phyloP scores from a whole-genome alignment of 2,113 vertebrate genomes.

The Ochotona curzoniae region DNA sequence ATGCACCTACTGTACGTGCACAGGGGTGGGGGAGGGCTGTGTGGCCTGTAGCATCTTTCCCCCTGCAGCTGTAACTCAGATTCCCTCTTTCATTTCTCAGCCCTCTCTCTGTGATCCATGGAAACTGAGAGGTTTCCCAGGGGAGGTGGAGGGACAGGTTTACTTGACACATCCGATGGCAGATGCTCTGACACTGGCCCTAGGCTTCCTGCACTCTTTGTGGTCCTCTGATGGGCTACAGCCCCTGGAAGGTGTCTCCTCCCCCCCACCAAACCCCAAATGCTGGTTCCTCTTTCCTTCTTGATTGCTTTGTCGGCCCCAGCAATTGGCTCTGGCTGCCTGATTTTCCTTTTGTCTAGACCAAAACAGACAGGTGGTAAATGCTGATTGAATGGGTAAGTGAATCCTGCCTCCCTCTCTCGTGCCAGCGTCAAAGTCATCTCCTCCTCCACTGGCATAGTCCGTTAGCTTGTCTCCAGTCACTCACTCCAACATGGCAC shows the following conservation, averaged over 20 bases:
- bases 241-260: neutral
- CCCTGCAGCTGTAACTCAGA: slow-evolving; percentile 56
- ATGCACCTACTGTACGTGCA: slow-evolving; percentile 16
- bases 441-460: neutral
- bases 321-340: neutral
- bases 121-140: slow-evolving; percentile 57
- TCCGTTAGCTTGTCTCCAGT: slow-evolving; percentile 30
- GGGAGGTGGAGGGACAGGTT: neutral
- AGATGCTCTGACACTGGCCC: slow-evolving; percentile 11
- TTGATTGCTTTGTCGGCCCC: neutral
- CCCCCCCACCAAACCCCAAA: neutral
- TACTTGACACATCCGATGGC: neutral
- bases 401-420: slow-evolving; percentile 26
- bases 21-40: neutral
- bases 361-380: slow-evolving; percentile 40
- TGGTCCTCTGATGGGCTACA: neutral
- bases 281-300: neutral
- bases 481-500: neutral
- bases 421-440: slow-evolving; percentile 22
- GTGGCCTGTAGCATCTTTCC: neutral
- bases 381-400: slow-evolving; percentile 26
- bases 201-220: slow-evolving; percentile 44
- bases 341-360: slow-evolving; percentile 58
- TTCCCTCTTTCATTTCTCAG: slow-evolving; percentile 15
- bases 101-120: slow-evolving; percentile 47